Percentiles rank a stretch among this genome's conserved stretches.
These are phyloP conservation scores for Eulemur coronatus DNA, from an alignment of 2,797 vertebrate species.

Conservation along the genomic window DNA sequence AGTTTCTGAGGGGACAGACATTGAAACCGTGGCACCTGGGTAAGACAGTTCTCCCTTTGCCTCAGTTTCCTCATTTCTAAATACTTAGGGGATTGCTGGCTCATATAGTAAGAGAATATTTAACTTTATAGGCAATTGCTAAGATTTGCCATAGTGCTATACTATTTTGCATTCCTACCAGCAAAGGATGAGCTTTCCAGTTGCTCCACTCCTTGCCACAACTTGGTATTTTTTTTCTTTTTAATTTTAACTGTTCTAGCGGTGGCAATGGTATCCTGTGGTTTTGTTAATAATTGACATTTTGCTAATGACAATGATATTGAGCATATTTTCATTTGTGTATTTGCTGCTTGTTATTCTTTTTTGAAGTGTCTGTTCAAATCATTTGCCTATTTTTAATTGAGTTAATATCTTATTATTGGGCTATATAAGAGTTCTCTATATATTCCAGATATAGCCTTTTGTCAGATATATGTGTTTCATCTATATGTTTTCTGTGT, in stretches of 20 bases:
- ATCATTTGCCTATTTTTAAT: neutral
- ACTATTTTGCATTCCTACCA: neutral
- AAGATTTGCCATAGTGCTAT: neutral
- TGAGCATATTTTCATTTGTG: slow-evolving; percentile 30
- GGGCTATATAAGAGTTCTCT: neutral
- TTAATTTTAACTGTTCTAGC: slow-evolving; percentile 6
- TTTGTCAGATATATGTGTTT: neutral
- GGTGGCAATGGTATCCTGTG: neutral
- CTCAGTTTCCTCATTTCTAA: neutral
- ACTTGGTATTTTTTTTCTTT: neutral
- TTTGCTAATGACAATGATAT: neutral
- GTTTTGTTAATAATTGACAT: neutral
- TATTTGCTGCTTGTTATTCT: neutral
- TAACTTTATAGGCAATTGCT: neutral
- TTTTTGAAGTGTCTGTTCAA: neutral
- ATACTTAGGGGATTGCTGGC: neutral
- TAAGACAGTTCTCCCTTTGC: neutral
- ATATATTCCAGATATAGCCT: neutral
- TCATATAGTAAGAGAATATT: neutral
- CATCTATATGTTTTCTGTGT: neutral
- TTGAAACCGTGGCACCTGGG: neutral
- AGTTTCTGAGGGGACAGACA: neutral
- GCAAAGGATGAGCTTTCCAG: neutral
- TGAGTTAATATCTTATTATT: slow-evolving; percentile 17
- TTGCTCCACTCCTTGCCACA: neutral